Evolutionary conservation across 2,113 vertebrate species (phyloP), one percentile per base, ranked within the genome.

Genomic region (Pituophis catenifer): DNA sequence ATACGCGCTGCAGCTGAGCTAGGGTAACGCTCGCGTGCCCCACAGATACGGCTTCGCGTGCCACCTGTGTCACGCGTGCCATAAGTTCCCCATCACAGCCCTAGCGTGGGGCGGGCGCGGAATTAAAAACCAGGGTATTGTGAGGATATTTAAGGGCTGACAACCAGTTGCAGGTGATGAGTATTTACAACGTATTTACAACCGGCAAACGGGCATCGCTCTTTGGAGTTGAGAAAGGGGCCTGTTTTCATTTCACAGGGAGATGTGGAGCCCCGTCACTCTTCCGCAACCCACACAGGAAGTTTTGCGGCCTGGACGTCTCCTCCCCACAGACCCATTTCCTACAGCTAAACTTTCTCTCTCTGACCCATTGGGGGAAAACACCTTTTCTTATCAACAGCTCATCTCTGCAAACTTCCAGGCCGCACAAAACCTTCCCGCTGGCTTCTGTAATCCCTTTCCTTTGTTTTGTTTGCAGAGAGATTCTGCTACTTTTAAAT

Each of bases 111-210:
- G 38, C 38, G 38, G 44, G 44, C 44, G 44, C 44, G 3, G 11
- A 11, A 70, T n/a, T 13, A 29, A n/a, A 70, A n/a, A 12, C 12
- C 29, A 15, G 29, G 29, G 1, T 2, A 23, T 29, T 70, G 33
- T 44, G 21, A 13, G 0, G 17, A 75, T 91, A 88, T 91, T 57
- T 88, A 91, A 88, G 88, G n/a, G 33, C 29, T 50, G 87, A 57
- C 88, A 88, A 88, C 17, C 65, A 91, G 86, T 70, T 70, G 86
- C 21, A 5, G 33, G 44, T 11, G 8, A 24, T 65, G 50, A 29
- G 85, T 75, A 87, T 88, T 93, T 75, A 91, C 57, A 91, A 85
- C 89, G 85, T 75, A 87, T 88, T 93, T 75, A 91, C 57, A 91
- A 85, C 89, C 3, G 26, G 58, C 90, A 75, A 55, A 50, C 52